Evolutionary conservation across 2,888 invertebrate genomes (phyloP).

Genomic region (Auanema freiburgensis): DNA sequence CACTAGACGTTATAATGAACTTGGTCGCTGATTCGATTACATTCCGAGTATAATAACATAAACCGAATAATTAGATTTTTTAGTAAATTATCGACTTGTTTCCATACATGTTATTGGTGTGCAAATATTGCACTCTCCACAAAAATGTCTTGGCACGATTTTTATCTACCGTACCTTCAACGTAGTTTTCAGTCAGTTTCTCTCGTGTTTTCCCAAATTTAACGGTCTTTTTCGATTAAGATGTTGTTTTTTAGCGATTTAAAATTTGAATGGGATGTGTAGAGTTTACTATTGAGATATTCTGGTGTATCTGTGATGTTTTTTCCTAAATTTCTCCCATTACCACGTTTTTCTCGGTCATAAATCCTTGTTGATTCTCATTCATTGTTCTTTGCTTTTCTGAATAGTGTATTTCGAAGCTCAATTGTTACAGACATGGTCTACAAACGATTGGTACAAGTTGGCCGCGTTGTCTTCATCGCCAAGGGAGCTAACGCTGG

Average conservation of each 20-base stretch:
- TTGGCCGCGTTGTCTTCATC: slow-evolving; percentile 94
- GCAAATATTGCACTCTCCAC: too few relatives aligned
- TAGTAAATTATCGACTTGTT: too few relatives aligned
- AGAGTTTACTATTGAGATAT: background rate
- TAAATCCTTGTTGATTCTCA: background rate
- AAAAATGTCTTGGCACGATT: too few relatives aligned
- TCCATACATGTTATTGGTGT: too few relatives aligned
- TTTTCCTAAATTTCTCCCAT: background rate
- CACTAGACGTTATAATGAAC: too few relatives aligned
- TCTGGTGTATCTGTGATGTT: background rate
- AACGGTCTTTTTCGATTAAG: slow-evolving; percentile 1
- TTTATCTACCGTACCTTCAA: too few relatives aligned
- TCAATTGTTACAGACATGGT: slow-evolving; percentile 28
- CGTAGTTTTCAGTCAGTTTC: too few relatives aligned
- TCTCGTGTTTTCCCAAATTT: background rate
- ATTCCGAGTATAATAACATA: too few relatives aligned
- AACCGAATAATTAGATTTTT: too few relatives aligned
- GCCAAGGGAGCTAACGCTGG: slow-evolving; percentile 86
- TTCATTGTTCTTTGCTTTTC: background rate
- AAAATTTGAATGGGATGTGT: background rate
- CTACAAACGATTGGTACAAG: slow-evolving; percentile 75
- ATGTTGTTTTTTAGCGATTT: slow-evolving; percentile 1
- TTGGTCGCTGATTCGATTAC: too few relatives aligned
- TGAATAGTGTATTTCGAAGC: background rate
- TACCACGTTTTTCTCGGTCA: background rate